Evolutionary conservation across 2,888 invertebrate species (phyloP).

Genomic region (Ennomos quercinarius): DNA sequence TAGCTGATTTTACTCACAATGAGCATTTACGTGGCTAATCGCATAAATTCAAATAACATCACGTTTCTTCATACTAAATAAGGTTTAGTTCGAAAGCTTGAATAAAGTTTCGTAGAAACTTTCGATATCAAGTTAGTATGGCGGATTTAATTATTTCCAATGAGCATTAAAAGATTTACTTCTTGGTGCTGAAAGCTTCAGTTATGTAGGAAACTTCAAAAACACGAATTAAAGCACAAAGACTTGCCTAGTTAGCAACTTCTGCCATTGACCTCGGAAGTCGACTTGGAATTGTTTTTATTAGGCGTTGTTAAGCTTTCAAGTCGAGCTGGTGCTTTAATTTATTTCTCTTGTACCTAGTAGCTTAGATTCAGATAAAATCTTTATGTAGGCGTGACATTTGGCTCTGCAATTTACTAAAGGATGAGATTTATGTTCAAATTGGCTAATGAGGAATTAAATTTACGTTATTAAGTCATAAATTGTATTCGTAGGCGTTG

Average conservation of each 20-base stretch:
- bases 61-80: conserved; percentile 39
- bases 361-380: conserved; percentile 31
- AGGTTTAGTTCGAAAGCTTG: conserved; percentile 14
- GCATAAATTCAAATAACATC: conserved; percentile 47
- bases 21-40: conserved; percentile 44
- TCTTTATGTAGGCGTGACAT: conserved; percentile 33
- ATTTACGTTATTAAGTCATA: conserved; percentile 17
- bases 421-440: conserved; percentile 23
- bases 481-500: conserved; percentile 17
- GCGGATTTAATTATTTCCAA: too few relatives aligned
- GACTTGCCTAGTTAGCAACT: conserved; percentile 7
- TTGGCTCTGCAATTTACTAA: conserved; percentile 30
- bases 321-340: conserved; percentile 2
- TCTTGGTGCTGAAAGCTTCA: too few relatives aligned
- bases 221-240: neutral
- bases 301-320: conserved; percentile 13
- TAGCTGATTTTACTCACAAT: conserved; percentile 30
- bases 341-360: conserved; percentile 12
- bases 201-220: neutral
- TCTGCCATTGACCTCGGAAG: conserved; percentile 31
- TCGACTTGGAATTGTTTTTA: conserved; percentile 24
- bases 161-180: too few relatives aligned
- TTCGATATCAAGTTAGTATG: too few relatives aligned
- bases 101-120: conserved; percentile 1
- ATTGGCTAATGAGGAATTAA: conserved; percentile 26